phyloP scores from a whole-genome alignment of 2,113 vertebrate genomes.

The Oxyruncus cristatus region DNA sequence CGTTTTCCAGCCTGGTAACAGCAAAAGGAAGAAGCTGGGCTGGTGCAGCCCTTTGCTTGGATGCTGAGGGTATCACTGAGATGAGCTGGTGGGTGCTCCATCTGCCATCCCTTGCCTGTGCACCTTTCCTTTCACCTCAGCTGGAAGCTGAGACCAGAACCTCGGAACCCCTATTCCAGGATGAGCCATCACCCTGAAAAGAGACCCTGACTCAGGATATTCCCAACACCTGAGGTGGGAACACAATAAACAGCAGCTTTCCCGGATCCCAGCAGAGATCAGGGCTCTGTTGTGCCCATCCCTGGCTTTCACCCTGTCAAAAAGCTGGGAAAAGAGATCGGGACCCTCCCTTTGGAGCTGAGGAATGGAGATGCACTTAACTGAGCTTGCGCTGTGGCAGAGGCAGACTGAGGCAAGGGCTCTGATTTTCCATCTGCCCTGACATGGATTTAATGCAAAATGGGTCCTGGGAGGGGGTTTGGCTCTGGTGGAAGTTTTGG shows the following conservation, averaged over 20 bases:
- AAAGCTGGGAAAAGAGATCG: neutral
- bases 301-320: neutral
- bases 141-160: neutral
- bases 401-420: neutral
- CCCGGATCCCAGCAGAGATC: neutral
- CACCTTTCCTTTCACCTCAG: fast-evolving
- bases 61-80: neutral
- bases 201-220: too few relatives aligned
- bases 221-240: fast-evolving
- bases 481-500: neutral
- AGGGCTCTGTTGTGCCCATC: neutral
- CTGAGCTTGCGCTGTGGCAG: neutral
- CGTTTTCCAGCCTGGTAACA: neutral
- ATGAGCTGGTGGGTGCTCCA: neutral
- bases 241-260: fast-evolving
- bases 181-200: neutral
- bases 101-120: neutral
- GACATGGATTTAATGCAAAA: neutral
- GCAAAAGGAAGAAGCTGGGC: neutral
- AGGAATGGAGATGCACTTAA: neutral
- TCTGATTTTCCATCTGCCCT: neutral
- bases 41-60: neutral
- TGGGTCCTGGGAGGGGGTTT: neutral
- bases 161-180: too few relatives aligned
- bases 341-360: neutral